Conservation (phyloP, 2,113 vertebrate species). For the Aldabrachelys gigantea region DNA sequence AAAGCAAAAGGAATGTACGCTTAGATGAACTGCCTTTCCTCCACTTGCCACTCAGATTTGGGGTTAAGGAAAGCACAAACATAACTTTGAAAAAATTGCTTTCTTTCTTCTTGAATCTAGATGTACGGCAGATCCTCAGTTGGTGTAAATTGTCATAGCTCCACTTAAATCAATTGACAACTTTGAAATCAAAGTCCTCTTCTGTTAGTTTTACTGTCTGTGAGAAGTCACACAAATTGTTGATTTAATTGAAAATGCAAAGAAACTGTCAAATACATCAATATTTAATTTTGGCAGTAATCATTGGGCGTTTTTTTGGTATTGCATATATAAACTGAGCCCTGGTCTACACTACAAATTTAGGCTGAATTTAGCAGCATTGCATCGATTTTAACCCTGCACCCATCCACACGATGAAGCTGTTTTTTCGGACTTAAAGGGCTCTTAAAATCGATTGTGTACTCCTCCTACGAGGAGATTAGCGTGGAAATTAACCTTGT, state of each 20-base stretch:
- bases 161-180: accelerated
- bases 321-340: background rate
- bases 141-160: background rate
- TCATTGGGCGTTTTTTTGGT: background rate
- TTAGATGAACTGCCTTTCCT: background rate
- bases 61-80: background rate
- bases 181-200: background rate
- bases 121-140: background rate
- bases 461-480: too few relatives aligned
- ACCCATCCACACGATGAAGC: too few relatives aligned
- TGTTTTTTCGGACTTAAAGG: too few relatives aligned
- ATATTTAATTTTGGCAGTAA: background rate
- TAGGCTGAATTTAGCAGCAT: too few relatives aligned
- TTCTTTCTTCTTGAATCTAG: background rate
- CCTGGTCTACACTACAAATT: too few relatives aligned
- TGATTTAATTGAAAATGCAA: background rate
- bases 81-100: background rate
- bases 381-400: too few relatives aligned
- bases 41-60: background rate
- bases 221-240: background rate
- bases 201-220: background rate
- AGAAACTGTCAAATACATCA: background rate
- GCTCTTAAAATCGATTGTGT: too few relatives aligned
- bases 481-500: too few relatives aligned
- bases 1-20: background rate